A percentile compares a stretch with the other conserved stretches of the same genome.
Conservation (phyloP, 2,113 vertebrate genomes). For the Probosciger aterrimus region DNA sequence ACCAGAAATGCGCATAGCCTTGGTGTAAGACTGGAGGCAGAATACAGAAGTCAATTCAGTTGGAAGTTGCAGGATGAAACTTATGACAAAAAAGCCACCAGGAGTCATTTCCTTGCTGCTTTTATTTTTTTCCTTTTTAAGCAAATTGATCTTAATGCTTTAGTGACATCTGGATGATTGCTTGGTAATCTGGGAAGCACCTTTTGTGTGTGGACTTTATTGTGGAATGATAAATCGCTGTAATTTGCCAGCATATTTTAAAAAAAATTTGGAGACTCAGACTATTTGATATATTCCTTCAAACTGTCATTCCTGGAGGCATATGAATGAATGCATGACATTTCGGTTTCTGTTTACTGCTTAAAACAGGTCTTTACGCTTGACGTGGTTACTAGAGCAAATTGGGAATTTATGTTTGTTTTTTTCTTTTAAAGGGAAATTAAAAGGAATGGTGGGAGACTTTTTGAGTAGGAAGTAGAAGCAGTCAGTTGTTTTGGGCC, state of each 20-base stretch:
- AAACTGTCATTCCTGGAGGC: slow-evolving; percentile 35
- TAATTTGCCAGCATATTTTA: slow-evolving; percentile 6
- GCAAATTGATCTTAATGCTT: slow-evolving; percentile 6
- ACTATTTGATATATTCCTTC: not conserved
- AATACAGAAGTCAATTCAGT: not conserved
- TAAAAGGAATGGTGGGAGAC: not conserved
- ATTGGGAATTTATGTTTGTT: not conserved
- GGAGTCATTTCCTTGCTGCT: not conserved
- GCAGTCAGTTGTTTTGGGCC: not conserved
- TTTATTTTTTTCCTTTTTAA: not conserved
- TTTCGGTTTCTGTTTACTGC: slow-evolving; percentile 45
- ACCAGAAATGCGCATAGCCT: not conserved
- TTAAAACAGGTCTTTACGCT: not conserved
- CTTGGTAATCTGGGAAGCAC: not conserved
- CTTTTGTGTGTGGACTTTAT: not conserved
- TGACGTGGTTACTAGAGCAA: not conserved
- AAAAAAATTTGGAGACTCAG: slow-evolving; percentile 1
- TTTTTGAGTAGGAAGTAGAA: not conserved
- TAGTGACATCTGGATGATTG: slow-evolving; percentile 35
- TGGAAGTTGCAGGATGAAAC: not conserved
- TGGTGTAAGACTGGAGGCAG: not conserved
- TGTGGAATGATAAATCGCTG: slow-evolving; percentile 37
- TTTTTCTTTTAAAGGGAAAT: not conserved
- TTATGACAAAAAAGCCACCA: not conserved
- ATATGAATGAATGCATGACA: slow-evolving; percentile 24